These are phyloP conservation scores for Dicentrarchus labrax DNA, from an alignment of 2,113 vertebrate genomes.

Conservation along the genomic window DNA sequence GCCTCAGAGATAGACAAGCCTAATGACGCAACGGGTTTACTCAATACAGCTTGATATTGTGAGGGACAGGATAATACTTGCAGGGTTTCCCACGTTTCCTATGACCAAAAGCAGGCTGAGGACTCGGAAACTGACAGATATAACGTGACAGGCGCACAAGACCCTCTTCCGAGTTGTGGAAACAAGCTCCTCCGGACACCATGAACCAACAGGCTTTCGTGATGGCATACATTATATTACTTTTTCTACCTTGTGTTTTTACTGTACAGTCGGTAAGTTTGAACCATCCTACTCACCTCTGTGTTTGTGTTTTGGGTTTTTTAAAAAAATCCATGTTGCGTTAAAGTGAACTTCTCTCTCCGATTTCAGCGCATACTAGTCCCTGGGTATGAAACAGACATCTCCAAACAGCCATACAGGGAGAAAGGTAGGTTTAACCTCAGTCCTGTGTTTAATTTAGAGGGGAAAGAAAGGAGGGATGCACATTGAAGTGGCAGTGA, in stretches of 20 bases:
- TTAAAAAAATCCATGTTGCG: neutral
- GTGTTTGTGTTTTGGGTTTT: neutral
- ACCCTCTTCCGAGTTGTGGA: conserved; percentile 26
- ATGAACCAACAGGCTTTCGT: conserved; percentile 4
- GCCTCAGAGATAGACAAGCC: conserved; percentile 60
- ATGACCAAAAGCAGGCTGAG: conserved; percentile 58
- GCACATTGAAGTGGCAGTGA: neutral
- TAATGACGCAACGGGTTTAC: conserved; percentile 80
- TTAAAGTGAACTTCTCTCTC: neutral
- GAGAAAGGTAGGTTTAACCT: conserved; percentile 71
- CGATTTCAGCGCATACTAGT: conserved; percentile 64
- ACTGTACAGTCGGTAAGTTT: conserved; percentile 70
- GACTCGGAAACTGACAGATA: conserved; percentile 57
- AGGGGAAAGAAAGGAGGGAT: neutral
- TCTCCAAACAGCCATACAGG: conserved; percentile 34
- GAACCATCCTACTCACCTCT: neutral
- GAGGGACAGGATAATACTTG: conserved; percentile 75
- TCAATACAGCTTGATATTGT: conserved; percentile 57
- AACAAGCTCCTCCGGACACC: conserved; percentile 14
- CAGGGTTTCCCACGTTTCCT: conserved; percentile 68
- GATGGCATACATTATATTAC: conserved; percentile 42
- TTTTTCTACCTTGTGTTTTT: conserved; percentile 68
- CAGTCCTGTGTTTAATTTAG: conserved; percentile 9
- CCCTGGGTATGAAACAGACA: conserved; percentile 36
- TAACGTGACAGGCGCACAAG: conserved; percentile 67